phyloP scores from a whole-genome alignment of 37 sponge, comb jelly and placozoan genomes.

The Ephydatia muelleri region DNA sequence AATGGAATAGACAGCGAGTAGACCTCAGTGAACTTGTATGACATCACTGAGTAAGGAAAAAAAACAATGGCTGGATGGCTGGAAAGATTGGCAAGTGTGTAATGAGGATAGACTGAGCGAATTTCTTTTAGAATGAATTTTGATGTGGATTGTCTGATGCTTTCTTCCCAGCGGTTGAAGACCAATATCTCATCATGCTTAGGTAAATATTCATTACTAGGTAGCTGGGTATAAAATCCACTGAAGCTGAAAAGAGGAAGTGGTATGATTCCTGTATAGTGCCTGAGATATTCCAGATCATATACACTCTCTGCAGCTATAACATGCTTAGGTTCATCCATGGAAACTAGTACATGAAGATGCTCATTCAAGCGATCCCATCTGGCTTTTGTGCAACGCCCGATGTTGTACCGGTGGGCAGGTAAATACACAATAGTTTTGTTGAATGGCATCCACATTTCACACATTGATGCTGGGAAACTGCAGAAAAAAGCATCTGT shows the following conservation, averaged over 20 bases:
- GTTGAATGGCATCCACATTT: slow-evolving; percentile 66
- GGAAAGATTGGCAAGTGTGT: slow-evolving; percentile 17
- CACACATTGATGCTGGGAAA: slow-evolving; percentile 44
- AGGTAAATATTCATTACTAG: not conserved
- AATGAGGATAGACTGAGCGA: slow-evolving; percentile 9
- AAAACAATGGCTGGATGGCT: slow-evolving; percentile 41
- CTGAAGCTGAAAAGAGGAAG: slow-evolving; percentile 30
- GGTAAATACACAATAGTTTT: slow-evolving; percentile 30
- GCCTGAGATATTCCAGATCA: slow-evolving; percentile 50
- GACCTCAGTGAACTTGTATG: slow-evolving; percentile 27
- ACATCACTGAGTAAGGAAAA: slow-evolving; percentile 39
- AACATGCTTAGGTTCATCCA: slow-evolving; percentile 22
- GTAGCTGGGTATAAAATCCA: slow-evolving; percentile 14
- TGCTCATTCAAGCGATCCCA: slow-evolving; percentile 39
- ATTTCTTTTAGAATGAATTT: not conserved
- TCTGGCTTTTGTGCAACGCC: slow-evolving; percentile 20
- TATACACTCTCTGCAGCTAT: slow-evolving; percentile 31
- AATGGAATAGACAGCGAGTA: slow-evolving; percentile 38
- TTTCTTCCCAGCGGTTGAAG: not conserved
- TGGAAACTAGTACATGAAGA: slow-evolving; percentile 23
- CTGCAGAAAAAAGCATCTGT: slow-evolving; percentile 43
- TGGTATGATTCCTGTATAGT: slow-evolving; percentile 42
- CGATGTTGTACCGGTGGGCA: slow-evolving; percentile 54
- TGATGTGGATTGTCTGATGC: too few relatives aligned
- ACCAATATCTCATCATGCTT: slow-evolving; percentile 11